A percentile compares a stretch with the other conserved stretches of the same genome.
Evolutionary conservation across 2,888 invertebrate genomes (phyloP).

Genomic region (Drosophila atripex): DNA sequence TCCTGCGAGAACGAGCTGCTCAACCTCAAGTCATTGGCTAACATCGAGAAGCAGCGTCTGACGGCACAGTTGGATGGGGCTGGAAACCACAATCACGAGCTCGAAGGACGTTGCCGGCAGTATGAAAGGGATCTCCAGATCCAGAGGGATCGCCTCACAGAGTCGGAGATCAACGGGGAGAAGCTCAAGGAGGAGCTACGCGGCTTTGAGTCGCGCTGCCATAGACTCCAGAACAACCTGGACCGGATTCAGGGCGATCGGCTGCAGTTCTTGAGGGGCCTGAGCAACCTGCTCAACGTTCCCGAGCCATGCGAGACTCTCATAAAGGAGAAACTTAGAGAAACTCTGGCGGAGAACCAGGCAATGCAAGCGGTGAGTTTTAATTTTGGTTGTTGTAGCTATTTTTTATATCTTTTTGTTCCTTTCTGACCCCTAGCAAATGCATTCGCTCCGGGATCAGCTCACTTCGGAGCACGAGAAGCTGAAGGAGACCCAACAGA

Average conservation of each 20-base stretch:
- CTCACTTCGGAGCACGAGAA: slow-evolving; percentile 89
- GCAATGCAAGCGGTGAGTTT: slow-evolving; percentile 89
- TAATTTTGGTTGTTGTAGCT: not conserved
- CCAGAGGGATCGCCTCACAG: slow-evolving; percentile 89
- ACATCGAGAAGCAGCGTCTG: slow-evolving; percentile 89
- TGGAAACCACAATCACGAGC: slow-evolving; percentile 87
- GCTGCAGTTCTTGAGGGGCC: slow-evolving; percentile 81
- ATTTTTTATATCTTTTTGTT: not conserved
- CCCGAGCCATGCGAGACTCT: slow-evolving; percentile 91
- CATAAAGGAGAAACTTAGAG: slow-evolving; percentile 91
- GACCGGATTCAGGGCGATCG: slow-evolving; percentile 83
- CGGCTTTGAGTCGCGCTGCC: slow-evolving; percentile 84
- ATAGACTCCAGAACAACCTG: slow-evolving; percentile 82
- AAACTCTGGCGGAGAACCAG: slow-evolving; percentile 90
- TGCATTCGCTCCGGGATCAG: slow-evolving; percentile 91
- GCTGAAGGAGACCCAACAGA: slow-evolving; percentile 84
- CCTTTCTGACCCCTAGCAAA: slow-evolving; percentile 85
- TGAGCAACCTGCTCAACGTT: slow-evolving; percentile 85
- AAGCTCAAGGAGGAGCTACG: slow-evolving; percentile 83
- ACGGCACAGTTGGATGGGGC: slow-evolving; percentile 86
- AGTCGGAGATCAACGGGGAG: slow-evolving; percentile 89
- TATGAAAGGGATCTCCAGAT: slow-evolving; percentile 90
- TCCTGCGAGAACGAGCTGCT: slow-evolving; percentile 83
- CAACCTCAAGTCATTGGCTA: slow-evolving; percentile 81
- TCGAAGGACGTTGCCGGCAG: slow-evolving; percentile 90